Conservation (phyloP, 2,797 vertebrate species). For the Protosalanx chinensis region DNA sequence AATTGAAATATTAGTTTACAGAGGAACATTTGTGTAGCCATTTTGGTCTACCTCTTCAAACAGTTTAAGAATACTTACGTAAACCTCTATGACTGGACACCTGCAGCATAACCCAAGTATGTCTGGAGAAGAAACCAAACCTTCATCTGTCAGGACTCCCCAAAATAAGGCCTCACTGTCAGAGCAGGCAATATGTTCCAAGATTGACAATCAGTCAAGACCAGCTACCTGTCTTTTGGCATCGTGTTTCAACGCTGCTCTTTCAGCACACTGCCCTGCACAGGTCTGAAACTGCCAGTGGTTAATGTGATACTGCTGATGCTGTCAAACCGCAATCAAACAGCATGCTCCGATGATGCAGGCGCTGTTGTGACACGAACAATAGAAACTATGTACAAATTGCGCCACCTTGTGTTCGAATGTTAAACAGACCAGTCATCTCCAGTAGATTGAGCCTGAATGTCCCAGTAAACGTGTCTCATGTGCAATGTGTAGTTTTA, state of each 20-base stretch:
- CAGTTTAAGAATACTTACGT: slow-evolving; percentile 35
- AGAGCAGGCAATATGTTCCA: slow-evolving; percentile 11
- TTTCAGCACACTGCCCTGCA: slow-evolving; percentile 42
- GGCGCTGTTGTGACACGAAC: slow-evolving; percentile 54
- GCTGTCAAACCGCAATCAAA: slow-evolving; percentile 65
- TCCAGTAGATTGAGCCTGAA: neutral
- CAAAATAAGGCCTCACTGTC: slow-evolving; percentile 21
- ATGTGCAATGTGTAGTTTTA: too few relatives aligned
- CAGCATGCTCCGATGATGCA: slow-evolving; percentile 57
- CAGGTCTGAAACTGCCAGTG: slow-evolving; percentile 52
- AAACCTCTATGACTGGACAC: slow-evolving; percentile 26
- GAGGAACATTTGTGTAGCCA: neutral
- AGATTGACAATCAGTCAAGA: slow-evolving; percentile 25
- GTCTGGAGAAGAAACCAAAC: slow-evolving; percentile 17
- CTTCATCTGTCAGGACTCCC: slow-evolving; percentile 19
- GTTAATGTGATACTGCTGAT: slow-evolving; percentile 68
- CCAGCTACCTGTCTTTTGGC: slow-evolving; percentile 22
- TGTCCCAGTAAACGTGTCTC: too few relatives aligned
- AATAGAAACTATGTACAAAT: slow-evolving; percentile 31
- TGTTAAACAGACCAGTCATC: neutral
- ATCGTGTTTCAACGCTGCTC: slow-evolving; percentile 42
- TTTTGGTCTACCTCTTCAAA: neutral
- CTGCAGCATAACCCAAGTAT: slow-evolving; percentile 5
- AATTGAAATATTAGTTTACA: neutral
- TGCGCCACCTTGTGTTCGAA: slow-evolving; percentile 58